Conservation (phyloP, 2,113 vertebrate species). For the Verasper variegatus region DNA sequence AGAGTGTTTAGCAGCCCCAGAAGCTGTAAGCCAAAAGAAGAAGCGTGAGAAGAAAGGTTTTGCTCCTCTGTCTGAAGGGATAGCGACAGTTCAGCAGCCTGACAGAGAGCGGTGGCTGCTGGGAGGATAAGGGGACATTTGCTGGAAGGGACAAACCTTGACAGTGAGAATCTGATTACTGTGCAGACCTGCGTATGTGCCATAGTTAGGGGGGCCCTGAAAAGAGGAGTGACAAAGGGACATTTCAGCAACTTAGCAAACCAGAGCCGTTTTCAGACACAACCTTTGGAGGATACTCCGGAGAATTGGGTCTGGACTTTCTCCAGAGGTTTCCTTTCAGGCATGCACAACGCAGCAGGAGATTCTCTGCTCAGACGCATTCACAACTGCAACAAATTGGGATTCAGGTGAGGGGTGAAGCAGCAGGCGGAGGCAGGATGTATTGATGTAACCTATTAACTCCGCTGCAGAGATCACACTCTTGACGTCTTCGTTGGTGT, state of each 20-base stretch:
- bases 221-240: slow-evolving; percentile 52
- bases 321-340: no score
- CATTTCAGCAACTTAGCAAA: slow-evolving; percentile 29
- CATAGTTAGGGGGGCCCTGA: slow-evolving; percentile 76
- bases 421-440: no score
- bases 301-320: no score
- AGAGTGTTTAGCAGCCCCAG: slow-evolving; percentile 8
- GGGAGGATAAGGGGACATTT: slow-evolving; percentile 36
- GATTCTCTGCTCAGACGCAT: no score
- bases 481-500: no score
- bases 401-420: no score
- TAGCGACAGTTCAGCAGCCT: slow-evolving; percentile 46
- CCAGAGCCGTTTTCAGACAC: not conserved
- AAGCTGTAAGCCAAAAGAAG: slow-evolving; percentile 15
- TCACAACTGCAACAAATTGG: no score
- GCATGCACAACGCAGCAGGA: no score
- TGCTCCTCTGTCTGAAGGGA: slow-evolving; percentile 25
- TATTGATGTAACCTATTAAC: no score
- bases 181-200: slow-evolving; percentile 78
- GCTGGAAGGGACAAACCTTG: slow-evolving; percentile 80
- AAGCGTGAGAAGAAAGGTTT: slow-evolving; percentile 13
- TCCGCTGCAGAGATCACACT: no score
- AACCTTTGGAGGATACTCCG: not conserved
- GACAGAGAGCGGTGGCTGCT: slow-evolving; percentile 32
- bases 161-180: slow-evolving; percentile 86